phyloP scores from a whole-genome alignment of 2,797 vertebrate genomes.

The Adelosebastes latens region DNA sequence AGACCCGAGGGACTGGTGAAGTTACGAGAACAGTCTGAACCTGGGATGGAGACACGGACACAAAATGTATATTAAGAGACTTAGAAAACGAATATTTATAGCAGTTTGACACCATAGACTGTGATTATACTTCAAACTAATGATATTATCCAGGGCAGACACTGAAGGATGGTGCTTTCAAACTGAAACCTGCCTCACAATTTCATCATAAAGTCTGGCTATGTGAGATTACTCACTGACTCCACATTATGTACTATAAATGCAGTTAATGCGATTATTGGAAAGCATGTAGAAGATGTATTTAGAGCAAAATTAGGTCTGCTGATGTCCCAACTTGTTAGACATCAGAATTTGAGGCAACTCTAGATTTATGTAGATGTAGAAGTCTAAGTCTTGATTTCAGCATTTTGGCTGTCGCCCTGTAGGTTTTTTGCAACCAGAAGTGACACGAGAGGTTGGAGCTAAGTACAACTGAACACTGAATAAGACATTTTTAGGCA shows the following conservation, averaged over 20 bases:
- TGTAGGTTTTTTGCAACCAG: too few relatives aligned
- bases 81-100: background rate
- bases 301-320: background rate
- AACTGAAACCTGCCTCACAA: background rate
- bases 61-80: background rate
- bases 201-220: background rate
- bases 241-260: background rate
- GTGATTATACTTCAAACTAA: constrained; percentile 10
- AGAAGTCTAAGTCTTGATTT: too few relatives aligned
- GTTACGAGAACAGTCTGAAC: constrained; percentile 97
- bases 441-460: too few relatives aligned
- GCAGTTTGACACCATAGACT: background rate
- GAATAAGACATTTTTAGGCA: too few relatives aligned
- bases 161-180: background rate
- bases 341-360: background rate
- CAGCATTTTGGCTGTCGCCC: too few relatives aligned
- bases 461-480: too few relatives aligned
- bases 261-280: background rate
- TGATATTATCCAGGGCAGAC: background rate
- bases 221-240: background rate
- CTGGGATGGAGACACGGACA: constrained; percentile 72
- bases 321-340: too few relatives aligned
- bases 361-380: background rate
- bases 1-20: constrained; percentile 91
- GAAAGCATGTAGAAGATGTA: background rate